Evolutionary conservation across 2,888 invertebrate genomes (phyloP), one percentile per base, ranked within the genome.

Genomic region (Lagria hirta): DNA sequence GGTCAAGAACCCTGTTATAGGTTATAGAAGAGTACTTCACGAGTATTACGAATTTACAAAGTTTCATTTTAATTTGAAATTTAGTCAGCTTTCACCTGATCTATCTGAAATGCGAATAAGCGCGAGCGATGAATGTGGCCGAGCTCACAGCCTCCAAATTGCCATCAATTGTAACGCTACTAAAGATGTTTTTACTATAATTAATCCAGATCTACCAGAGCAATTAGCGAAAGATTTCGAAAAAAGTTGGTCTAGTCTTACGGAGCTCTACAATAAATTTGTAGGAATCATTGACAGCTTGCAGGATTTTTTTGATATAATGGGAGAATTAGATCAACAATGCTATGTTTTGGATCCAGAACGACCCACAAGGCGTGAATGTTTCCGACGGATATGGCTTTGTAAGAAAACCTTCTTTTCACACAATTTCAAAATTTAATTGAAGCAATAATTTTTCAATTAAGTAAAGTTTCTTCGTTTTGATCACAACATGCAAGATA

Each of bases 341-440:
- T 68, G 69, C 52, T 66, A 65, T 55, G 64, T 75, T 30, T 52
- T 75, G 26, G 74, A 75, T 57, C 75, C 74, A 4, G 61, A 64
- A 34, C 54, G 57, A 7, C 69, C 70, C 3, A 65, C 57, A 2
- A 57, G 59, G 37, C 62, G 60, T 24, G 68, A 72, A 52, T 57
- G 54, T 30, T 65, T 68, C 44, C 59, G 75, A 15, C 63, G 73
- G 49, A 70, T 75, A 46, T 61, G 64, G 36, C 53, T 73, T 16
- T 66, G 71, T 71, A 62, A 40, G 49, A 21, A 8, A 17, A 13
- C 13, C 40, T 12, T 17, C 4, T 16, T 38, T 10, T 14, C 13
- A n/a, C n/a, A n/a, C n/a, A n/a, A n/a, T n/a, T n/a, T n/a, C n/a
- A n/a, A n/a, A n/a, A n/a, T 30, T 42, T 22, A 12, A 14, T 15